Evolutionary conservation across 2,888 invertebrate genomes (phyloP).

Genomic region (Thelaira solivaga): DNA sequence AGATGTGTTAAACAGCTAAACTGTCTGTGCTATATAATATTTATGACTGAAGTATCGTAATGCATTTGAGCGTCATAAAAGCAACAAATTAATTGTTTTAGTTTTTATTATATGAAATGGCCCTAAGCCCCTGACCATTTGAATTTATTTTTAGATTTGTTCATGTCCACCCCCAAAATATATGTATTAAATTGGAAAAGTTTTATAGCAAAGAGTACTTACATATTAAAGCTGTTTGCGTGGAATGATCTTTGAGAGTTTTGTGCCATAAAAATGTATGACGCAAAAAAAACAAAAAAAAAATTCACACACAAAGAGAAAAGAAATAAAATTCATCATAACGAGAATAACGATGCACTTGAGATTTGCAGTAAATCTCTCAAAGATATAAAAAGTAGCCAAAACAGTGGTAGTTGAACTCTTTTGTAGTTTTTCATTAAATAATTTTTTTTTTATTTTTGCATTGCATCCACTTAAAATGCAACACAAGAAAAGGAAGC

Average conservation of each 20-base stretch:
- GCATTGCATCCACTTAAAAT: background rate
- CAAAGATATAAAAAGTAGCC: conserved; percentile 2
- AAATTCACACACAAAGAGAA: background rate
- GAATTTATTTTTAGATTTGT: too few species aligned
- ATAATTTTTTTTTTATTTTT: background rate
- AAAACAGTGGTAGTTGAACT: background rate
- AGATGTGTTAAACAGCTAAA: too few species aligned
- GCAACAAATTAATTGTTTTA: too few species aligned
- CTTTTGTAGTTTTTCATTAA: background rate
- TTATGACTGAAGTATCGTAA: too few species aligned
- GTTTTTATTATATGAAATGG: too few species aligned
- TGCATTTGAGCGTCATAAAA: too few species aligned
- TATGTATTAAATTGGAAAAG: too few species aligned
- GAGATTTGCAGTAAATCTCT: conserved; percentile 34
- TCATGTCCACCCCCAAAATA: too few species aligned
- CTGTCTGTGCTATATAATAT: too few species aligned
- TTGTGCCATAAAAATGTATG: background rate
- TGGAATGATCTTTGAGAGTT: background rate
- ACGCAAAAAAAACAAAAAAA: background rate
- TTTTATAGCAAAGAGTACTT: too few species aligned
- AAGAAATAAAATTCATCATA: conserved; percentile 21
- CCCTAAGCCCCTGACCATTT: too few species aligned
- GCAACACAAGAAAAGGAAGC: conserved; percentile 23
- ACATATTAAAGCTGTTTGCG: background rate
- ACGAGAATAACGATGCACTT: conserved; percentile 24